A percentile compares a stretch with the other conserved stretches of the same genome.
Conservation (phyloP, 2,113 vertebrate genomes). For the Chaetodon trifascialis region DNA sequence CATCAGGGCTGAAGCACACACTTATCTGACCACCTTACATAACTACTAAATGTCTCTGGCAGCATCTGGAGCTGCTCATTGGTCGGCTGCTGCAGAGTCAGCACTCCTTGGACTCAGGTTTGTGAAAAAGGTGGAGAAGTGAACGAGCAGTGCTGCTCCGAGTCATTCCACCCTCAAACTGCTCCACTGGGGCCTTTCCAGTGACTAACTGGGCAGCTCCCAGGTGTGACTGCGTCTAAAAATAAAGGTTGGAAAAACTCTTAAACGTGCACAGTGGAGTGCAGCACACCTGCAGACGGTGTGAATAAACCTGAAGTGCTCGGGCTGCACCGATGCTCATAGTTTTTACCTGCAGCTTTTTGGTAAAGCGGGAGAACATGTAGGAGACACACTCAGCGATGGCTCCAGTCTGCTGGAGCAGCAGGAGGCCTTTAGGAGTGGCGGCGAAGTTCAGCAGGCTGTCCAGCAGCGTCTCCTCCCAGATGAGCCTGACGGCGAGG, state of each 20-base stretch:
- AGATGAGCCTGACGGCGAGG: slow-evolving; percentile 83
- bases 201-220: not conserved
- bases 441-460: slow-evolving; percentile 92
- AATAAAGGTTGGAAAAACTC: not conserved
- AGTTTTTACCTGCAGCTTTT: slow-evolving; percentile 91
- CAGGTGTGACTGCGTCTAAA: not conserved
- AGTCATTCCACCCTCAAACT: slow-evolving; percentile 8
- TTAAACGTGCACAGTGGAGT: not conserved
- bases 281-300: no score
- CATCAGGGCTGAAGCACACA: not conserved
- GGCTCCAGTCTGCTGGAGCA: slow-evolving; percentile 92
- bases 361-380: slow-evolving; percentile 91
- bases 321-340: no score
- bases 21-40: not conserved
- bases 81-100: not conserved
- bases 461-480: slow-evolving; percentile 95
- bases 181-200: not conserved
- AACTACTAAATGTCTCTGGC: not conserved
- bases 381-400: slow-evolving; percentile 90
- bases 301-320: not conserved
- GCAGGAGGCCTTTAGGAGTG: slow-evolving; percentile 92
- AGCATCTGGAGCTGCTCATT: not conserved
- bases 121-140: not conserved
- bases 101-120: not conserved
- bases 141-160: not conserved